These are phyloP conservation scores for Egretta garzetta DNA, from an alignment of 2,113 vertebrate species.

Conservation along the genomic window DNA sequence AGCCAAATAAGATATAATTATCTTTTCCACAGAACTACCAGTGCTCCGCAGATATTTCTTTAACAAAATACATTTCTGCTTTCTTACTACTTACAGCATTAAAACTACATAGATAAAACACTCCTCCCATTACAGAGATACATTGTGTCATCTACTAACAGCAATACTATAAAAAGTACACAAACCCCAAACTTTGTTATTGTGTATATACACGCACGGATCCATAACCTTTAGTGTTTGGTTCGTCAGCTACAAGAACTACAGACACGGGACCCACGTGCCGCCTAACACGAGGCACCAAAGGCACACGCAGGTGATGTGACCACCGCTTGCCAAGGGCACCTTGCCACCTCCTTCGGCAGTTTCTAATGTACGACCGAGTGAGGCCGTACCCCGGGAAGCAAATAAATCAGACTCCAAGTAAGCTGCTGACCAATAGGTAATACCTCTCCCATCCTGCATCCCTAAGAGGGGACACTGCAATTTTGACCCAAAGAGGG, in stretches of 20 bases:
- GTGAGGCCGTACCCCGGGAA: neutral
- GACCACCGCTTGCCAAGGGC: neutral
- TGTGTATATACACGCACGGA: neutral
- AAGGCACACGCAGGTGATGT: neutral
- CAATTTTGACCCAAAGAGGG: neutral
- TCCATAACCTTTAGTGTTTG: neutral
- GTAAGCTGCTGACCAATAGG: neutral
- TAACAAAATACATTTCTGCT: neutral
- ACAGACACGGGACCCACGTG: rapidly evolving
- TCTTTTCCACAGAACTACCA: neutral
- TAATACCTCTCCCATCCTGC: neutral
- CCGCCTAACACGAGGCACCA: neutral
- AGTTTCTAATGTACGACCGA: neutral
- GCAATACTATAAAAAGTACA: neutral
- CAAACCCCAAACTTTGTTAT: neutral
- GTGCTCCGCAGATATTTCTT: neutral
- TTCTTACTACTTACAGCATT: neutral
- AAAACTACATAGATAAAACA: neutral
- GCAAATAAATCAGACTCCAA: neutral
- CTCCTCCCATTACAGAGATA: neutral
- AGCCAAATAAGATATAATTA: neutral
- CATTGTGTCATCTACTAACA: neutral
- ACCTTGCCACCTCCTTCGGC: no score
- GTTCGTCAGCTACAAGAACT: neutral
- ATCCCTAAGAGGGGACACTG: neutral